A percentile compares a stretch with the other conserved stretches of the same genome.
Evolutionary conservation across 2,797 vertebrate species (phyloP).

Genomic region (Arrhamphus sclerolepis): DNA sequence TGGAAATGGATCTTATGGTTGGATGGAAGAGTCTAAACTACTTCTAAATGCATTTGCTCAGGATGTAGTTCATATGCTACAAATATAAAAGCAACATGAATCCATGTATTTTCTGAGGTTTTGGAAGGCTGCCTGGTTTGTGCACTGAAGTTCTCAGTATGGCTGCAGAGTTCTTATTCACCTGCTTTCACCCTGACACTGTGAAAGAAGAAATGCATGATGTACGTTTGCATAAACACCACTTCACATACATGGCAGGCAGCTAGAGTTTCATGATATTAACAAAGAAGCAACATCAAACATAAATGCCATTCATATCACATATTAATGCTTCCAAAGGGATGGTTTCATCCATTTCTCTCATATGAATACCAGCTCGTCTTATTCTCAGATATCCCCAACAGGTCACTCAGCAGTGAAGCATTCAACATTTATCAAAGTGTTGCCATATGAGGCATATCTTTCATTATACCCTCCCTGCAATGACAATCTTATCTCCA

Average conservation of each 20-base stretch:
- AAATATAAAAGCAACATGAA: conserved; percentile 41
- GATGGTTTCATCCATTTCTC: conserved; percentile 19
- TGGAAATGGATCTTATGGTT: conserved; percentile 24
- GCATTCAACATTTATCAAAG: conserved; percentile 51
- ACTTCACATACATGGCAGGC: conserved; percentile 15
- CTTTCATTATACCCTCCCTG: conserved; percentile 61
- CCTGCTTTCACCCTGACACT: conserved; percentile 34
- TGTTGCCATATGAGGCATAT: conserved; percentile 47
- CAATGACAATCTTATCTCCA: conserved; percentile 62
- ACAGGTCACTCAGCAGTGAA: conserved; percentile 38
- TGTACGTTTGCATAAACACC: conserved; percentile 40
- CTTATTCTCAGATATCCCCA: conserved; percentile 35
- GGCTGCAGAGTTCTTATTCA: conserved; percentile 32
- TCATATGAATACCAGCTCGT: conserved; percentile 33
- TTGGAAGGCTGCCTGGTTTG: conserved; percentile 37
- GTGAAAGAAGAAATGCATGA: conserved; percentile 39
- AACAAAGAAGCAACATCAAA: conserved; percentile 31
- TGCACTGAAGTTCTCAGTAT: conserved; percentile 45
- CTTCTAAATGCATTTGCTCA: conserved; percentile 44
- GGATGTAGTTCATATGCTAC: conserved; percentile 33
- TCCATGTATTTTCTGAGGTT: conserved; percentile 41
- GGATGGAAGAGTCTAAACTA: conserved; percentile 21
- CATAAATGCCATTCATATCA: conserved; percentile 27
- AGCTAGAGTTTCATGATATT: conserved; percentile 20
- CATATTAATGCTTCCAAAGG: conserved; percentile 30